phyloP scores from a whole-genome alignment of 2,113 vertebrate species.

The Neotragus pygmaeus region DNA sequence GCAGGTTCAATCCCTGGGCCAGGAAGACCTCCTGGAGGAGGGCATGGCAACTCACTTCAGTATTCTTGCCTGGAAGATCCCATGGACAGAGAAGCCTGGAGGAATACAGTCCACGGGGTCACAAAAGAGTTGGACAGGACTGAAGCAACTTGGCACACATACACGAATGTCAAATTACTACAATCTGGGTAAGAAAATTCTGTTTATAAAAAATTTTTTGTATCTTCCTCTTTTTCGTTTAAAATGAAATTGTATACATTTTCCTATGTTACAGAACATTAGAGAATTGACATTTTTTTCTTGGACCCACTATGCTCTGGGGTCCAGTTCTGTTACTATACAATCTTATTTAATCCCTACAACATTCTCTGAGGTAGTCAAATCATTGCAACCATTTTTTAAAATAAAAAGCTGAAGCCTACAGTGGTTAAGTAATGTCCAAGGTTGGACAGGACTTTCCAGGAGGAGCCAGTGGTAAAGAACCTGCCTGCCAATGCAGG shows the following conservation, averaged over 20 bases:
- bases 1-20: background rate
- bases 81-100: background rate
- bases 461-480: background rate
- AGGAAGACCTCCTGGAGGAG: background rate
- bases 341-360: background rate
- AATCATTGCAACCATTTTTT: background rate
- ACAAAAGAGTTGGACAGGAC: background rate
- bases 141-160: rapidly evolving
- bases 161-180: background rate
- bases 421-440: background rate
- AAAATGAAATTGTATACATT: background rate
- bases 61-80: background rate
- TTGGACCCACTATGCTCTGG: background rate
- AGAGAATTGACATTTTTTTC: background rate
- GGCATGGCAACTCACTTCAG: background rate
- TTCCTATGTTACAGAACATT: background rate
- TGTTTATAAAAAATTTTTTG: background rate
- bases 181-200: background rate
- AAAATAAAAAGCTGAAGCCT: background rate
- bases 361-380: background rate
- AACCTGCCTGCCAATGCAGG: background rate
- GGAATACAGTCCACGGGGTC: background rate
- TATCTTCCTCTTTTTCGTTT: background rate
- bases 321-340: background rate
- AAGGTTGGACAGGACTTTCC: background rate